Conservation (phyloP, 2,797 vertebrate species). For the Lateolabrax maculatus region DNA sequence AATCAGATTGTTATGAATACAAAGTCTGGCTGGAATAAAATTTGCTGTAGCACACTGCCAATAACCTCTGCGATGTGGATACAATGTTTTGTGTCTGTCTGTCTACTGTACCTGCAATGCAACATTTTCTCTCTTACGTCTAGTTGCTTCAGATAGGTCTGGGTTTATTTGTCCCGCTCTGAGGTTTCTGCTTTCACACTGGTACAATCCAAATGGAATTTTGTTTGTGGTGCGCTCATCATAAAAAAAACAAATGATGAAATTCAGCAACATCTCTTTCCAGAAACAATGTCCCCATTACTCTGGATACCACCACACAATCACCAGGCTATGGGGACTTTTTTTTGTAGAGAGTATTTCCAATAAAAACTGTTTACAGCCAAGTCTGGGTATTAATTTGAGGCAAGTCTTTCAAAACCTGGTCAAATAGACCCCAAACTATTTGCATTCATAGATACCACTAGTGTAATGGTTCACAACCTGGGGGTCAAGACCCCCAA, state of each 20-base stretch:
- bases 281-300: background rate
- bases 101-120: background rate
- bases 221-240: background rate
- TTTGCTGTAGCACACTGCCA: background rate
- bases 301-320: background rate
- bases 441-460: no score
- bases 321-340: background rate
- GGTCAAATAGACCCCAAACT: background rate
- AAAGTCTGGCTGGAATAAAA: background rate
- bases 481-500: no score
- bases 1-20: conserved; percentile 24
- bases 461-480: no score
- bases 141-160: background rate
- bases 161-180: background rate
- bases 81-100: background rate
- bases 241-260: background rate
- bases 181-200: background rate
- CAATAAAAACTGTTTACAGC: background rate
- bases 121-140: background rate
- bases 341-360: background rate
- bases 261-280: background rate
- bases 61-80: background rate
- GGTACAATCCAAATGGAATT: no score
- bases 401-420: background rate
- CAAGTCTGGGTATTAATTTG: background rate